Conservation (phyloP, 2,113 vertebrate species). For the Pterophyllum scalare region DNA sequence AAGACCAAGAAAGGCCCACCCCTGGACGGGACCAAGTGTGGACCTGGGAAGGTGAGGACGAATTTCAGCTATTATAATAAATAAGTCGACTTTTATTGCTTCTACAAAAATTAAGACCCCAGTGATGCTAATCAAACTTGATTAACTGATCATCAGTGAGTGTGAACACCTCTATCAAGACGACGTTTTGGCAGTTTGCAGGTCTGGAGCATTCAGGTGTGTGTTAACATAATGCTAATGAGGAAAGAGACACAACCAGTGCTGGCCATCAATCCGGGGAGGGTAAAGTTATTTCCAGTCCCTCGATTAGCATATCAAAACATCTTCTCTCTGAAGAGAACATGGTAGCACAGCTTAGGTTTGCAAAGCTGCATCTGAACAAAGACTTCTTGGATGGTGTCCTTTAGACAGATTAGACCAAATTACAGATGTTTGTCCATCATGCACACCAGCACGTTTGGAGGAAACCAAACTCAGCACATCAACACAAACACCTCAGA, state of each 20-base stretch:
- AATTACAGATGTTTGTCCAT: too few relatives aligned
- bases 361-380: too few relatives aligned
- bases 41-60: slow-evolving; percentile 87
- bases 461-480: too few relatives aligned
- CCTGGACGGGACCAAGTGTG: slow-evolving; percentile 95
- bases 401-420: too few relatives aligned
- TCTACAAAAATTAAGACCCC: accelerated
- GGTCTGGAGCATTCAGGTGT: not conserved
- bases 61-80: not conserved
- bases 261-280: not conserved
- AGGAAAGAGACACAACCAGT: not conserved
- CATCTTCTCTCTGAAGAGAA: too few relatives aligned
- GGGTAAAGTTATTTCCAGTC: not conserved
- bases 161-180: too few relatives aligned
- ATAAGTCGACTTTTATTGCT: not conserved
- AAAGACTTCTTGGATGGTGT: too few relatives aligned
- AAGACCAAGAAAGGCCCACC: slow-evolving; percentile 97
- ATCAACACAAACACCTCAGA: too few relatives aligned
- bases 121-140: not conserved
- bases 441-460: too few relatives aligned
- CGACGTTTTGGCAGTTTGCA: not conserved
- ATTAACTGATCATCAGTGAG: not conserved
- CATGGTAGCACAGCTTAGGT: too few relatives aligned
- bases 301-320: too few relatives aligned
- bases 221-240: not conserved